Base-by-base conservation (phyloP, 2,113 vertebrate genomes). In the Pygoscelis antarcticus region DNA sequence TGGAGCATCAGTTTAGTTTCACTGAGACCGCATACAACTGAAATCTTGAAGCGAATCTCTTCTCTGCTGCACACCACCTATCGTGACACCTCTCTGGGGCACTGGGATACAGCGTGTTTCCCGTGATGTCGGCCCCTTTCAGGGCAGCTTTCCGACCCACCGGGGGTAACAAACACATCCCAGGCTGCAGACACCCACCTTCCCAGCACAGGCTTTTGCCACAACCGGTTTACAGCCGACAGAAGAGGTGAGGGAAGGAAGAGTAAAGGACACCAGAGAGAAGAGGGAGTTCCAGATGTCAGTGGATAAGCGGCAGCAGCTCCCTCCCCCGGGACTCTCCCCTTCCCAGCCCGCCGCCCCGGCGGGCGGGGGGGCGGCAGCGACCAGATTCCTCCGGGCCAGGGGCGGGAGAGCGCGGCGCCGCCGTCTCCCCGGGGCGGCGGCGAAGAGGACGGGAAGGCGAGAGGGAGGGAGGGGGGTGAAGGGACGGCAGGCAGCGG, bases 1-100 rank as follows among this genome's bases (percentile, higher is more conserved):
- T 2, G 5, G 15, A 15, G 86, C 36, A 1, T 1, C 0, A 7
- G 18, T 0, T 10, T 1, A 7, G 57, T 1, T 10, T 8, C 83
- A 7, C 49, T 3, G 29, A 11, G 20, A 15, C 15, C 15, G 20
- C 66, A 0, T 2, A 9, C 25, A 4, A 1, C n/a, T 1, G 25
- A 15, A 2, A 4, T 10, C 80, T 3, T 0, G 1, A 5, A 16
- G 34, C 1, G 5, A 12, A 3, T 0, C 68, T 15, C n/a, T 1
- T 5, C 36, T 4, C 47, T 5, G 5, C 58, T 0, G 62, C 54
- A n/a, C 29, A 16, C 0, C 55, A 4, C 62, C 18, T 2, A 3
- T 0, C 10, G 11, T 1, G 9, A 14, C 32, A 18, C 66, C 76
- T 4, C 64, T 4, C 75, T 11, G 4, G 60, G 18, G 22, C 34